Evolutionary conservation across 2,797 vertebrate species (phyloP), one percentile per base, ranked within the genome.

Genomic region (Ctenopoma multispine): DNA sequence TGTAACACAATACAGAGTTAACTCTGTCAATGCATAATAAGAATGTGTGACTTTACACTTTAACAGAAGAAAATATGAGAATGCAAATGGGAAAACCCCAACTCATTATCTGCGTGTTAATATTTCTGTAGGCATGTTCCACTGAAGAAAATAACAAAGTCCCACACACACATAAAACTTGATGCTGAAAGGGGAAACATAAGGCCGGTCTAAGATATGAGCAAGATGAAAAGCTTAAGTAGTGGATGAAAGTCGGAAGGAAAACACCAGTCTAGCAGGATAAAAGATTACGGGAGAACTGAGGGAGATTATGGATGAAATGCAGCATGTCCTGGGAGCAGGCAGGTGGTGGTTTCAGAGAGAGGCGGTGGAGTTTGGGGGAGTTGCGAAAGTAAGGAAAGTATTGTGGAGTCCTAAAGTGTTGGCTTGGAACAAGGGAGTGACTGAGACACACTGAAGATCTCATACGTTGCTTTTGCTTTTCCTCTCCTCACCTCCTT

Each of bases 41-140:
- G 4, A 27, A 27, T 27, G 24, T 27, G 24, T 27, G 24, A 27
- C 24, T 27, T 27, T 27, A 27, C 2, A 27, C 24, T 27, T n/a
- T 27, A 27, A 27, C 24, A 27, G 24, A 27, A 4, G 24, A 27
- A 27, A 27, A 27, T 2, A 27, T 27, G 24, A 4, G 4, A 27
- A 27, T 27, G 24, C 24, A 27, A 27, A 27, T 4, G 24, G 27
- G 27, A 29, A 29, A 29, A 29, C 27, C 27, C 27, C 27, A 29
- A 5, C 27, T 29, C 27, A 29, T 29, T 72, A 65, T 50, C 70
- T 40, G 61, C 50, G 23, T 57, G 36, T 71, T 11, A 61, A 65
- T 20, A 46, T 46, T 38, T 69, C 60, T 38, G 50, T 64, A 27
- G 8, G 9, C 21, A 51, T 48, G 50, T 23, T 47, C 7, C 24